phyloP scores from a whole-genome alignment of 2,113 vertebrate species.

The Psephotus haematonotus region DNA sequence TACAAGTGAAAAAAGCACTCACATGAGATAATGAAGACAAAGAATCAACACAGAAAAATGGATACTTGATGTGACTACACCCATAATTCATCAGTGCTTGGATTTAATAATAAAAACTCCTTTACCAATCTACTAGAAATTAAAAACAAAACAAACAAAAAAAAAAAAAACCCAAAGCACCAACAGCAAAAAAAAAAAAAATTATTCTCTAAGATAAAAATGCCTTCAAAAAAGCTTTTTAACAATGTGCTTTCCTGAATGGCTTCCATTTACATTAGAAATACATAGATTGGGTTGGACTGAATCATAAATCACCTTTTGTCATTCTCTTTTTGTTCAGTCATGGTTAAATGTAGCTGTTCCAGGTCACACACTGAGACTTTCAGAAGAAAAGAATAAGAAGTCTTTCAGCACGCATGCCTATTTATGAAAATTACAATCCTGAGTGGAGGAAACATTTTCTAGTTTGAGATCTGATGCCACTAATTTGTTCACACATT shows the following conservation, averaged over 20 bases:
- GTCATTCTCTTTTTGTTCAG: not conserved
- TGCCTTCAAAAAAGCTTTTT: slow-evolving; percentile 10
- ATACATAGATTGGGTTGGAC: not conserved
- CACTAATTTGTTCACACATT: not conserved
- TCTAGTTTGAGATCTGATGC: not conserved
- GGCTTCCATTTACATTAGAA: slow-evolving; percentile 46
- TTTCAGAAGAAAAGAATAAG: not conserved
- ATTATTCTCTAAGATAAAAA: not conserved
- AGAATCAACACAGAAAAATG: not conserved
- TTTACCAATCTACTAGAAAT: not conserved
- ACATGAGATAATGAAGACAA: not conserved
- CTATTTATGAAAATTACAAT: not conserved
- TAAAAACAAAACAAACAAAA: not conserved
- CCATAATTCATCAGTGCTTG: not conserved
- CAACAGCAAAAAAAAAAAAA: not conserved
- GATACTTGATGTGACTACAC: not conserved
- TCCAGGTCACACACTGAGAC: not conserved
- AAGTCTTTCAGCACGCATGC: not conserved
- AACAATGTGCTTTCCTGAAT: not conserved
- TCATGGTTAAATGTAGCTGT: not conserved
- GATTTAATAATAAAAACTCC: not conserved
- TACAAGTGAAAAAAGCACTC: not conserved
- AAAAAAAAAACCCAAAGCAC: not conserved
- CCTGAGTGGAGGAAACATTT: not conserved
- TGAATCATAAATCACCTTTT: slow-evolving; percentile 23